A percentile compares a stretch with the other conserved stretches of the same genome.
These are phyloP conservation scores for Isotomurus palustris DNA, from an alignment of 2,888 invertebrate genomes.

Conservation along the genomic window DNA sequence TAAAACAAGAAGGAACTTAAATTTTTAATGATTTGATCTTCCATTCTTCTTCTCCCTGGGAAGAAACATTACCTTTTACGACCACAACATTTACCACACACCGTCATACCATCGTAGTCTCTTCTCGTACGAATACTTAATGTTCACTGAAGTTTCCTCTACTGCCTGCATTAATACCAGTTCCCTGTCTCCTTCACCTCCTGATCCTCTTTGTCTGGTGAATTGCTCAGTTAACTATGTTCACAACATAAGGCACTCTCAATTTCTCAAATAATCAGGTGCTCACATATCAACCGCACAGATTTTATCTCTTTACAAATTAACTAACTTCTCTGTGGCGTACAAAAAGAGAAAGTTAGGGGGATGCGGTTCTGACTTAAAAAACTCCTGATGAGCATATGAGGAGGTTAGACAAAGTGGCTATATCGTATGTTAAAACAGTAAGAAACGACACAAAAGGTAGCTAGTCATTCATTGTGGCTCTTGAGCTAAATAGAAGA, in stretches of 20 bases:
- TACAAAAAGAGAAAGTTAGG: no score
- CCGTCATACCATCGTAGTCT: no score
- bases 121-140: constrained; percentile 42
- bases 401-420: no score
- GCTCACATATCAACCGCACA: constrained; percentile 6
- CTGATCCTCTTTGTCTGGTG: background rate
- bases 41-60: constrained; percentile 39
- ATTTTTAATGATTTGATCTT: constrained; percentile 45
- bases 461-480: no score
- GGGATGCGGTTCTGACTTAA: no score
- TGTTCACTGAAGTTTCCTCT: constrained; percentile 10
- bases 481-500: background rate
- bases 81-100: constrained; percentile 44
- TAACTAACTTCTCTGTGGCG: background rate
- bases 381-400: no score
- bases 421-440: no score
- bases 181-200: background rate
- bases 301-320: constrained; percentile 9
- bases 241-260: background rate
- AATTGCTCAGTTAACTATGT: constrained; percentile 4
- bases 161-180: background rate
- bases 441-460: no score
- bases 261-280: constrained; percentile 13
- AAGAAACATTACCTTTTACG: constrained; percentile 45
- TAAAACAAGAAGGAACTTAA: constrained; percentile 22